These are phyloP conservation scores for Zaprionus obscuricornis DNA, from an alignment of 2,888 invertebrate genomes.

Conservation along the genomic window DNA sequence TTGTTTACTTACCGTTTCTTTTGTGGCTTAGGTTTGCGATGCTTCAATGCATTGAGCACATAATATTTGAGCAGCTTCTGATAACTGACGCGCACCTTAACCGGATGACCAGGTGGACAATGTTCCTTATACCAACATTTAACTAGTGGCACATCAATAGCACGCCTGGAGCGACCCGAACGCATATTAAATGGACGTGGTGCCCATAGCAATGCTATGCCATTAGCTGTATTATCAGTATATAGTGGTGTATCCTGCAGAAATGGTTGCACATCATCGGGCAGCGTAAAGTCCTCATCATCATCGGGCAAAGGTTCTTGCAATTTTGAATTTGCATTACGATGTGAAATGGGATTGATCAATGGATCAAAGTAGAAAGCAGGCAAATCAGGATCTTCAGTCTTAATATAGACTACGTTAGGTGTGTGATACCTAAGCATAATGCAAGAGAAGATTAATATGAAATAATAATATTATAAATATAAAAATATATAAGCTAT, in stretches of 20 bases:
- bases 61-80: conserved; percentile 99
- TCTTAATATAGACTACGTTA: conserved; percentile 99
- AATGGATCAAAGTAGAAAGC: conserved; percentile 99
- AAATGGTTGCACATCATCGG: conserved; percentile 95
- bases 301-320: conserved; percentile 95
- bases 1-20: conserved; percentile 92
- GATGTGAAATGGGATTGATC: conserved; percentile 99
- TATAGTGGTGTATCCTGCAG: conserved; percentile 97
- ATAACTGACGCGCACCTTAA: conserved; percentile 99
- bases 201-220: conserved; percentile 98
- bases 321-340: conserved; percentile 91
- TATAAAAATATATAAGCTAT: not conserved
- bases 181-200: conserved; percentile 98
- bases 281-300: conserved; percentile 96
- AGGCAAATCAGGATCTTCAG: conserved; percentile 99
- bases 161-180: conserved; percentile 96
- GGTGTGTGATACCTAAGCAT: conserved; percentile 97
- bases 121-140: conserved; percentile 99
- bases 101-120: conserved; percentile 97
- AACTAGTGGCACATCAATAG: conserved; percentile 98
- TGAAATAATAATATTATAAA: not conserved
- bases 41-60: conserved; percentile 98
- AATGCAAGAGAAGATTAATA: not conserved
- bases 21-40: conserved; percentile 98
- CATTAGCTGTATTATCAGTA: conserved; percentile 99